phyloP scores from a whole-genome alignment of 2,797 vertebrate genomes.

The Hippocampus kuda region DNA sequence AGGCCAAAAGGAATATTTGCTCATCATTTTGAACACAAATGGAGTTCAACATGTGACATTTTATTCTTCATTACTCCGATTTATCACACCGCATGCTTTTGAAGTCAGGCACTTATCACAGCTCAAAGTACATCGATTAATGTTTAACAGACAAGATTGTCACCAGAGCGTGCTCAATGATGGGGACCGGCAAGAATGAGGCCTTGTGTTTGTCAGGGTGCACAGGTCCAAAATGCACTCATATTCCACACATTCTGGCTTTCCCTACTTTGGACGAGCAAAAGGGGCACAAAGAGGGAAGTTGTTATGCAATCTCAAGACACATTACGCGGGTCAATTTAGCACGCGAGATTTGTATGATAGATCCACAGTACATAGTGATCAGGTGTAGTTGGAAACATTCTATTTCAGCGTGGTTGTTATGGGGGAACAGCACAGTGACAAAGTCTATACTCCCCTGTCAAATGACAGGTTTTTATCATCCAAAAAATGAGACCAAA shows the following conservation, averaged over 20 bases:
- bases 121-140: constrained; percentile 41
- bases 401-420: no score
- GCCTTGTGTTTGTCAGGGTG: background rate
- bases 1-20: background rate
- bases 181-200: background rate
- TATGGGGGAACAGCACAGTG: no score
- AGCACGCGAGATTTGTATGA: background rate
- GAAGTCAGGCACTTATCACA: constrained; percentile 31
- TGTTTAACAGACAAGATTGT: constrained; percentile 31
- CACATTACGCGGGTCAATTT: background rate
- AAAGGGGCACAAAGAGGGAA: background rate
- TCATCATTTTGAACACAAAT: background rate
- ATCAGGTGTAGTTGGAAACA: no score
- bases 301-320: background rate
- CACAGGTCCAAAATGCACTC: background rate
- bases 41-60: background rate
- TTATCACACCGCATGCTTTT: constrained; percentile 20
- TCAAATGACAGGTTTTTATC: no score
- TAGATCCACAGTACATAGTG: no score
- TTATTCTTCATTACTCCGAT: background rate
- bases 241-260: background rate
- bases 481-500: no score
- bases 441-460: no score
- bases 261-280: background rate
- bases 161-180: background rate